Evolutionary conservation across 2,888 invertebrate genomes (phyloP).

Genomic region (Meloe dianella): DNA sequence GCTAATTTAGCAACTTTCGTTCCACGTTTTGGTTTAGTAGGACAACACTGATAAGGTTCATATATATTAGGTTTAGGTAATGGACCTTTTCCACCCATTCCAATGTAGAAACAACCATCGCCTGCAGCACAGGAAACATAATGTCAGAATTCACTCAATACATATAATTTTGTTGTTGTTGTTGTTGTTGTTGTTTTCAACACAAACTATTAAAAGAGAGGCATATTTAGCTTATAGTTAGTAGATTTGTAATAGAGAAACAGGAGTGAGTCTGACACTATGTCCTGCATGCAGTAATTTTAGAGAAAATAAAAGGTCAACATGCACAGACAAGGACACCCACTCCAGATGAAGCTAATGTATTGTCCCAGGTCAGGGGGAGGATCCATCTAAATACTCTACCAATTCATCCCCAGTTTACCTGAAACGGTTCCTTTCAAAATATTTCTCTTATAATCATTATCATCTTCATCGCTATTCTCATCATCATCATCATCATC

Average conservation of each 20-base stretch:
- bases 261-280: conserved; percentile 60
- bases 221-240: conserved; percentile 47
- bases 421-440: conserved; percentile 56
- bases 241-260: conserved; percentile 43
- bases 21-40: conserved; percentile 79
- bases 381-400: conserved; percentile 36
- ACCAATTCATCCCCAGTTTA: conserved; percentile 51
- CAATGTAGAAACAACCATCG: conserved; percentile 97
- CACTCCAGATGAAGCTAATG: conserved; percentile 48
- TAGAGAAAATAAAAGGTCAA: conserved; percentile 35
- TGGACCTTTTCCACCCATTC: conserved; percentile 85
- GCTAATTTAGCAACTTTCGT: conserved; percentile 82
- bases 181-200: not conserved
- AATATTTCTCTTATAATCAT: conserved; percentile 39
- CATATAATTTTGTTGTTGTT: conserved; percentile 49
- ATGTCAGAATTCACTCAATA: conserved; percentile 69
- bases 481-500: conserved; percentile 54
- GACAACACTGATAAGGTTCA: conserved; percentile 93
- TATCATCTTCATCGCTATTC: conserved; percentile 51
- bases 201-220: conserved; percentile 23
- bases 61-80: conserved; percentile 77
- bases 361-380: conserved; percentile 43
- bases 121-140: conserved; percentile 89
- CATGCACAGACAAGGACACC: conserved; percentile 55
- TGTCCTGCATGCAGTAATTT: conserved; percentile 59